phyloP scores from a whole-genome alignment of 2,888 invertebrate species.

The Drosophila rubida region DNA sequence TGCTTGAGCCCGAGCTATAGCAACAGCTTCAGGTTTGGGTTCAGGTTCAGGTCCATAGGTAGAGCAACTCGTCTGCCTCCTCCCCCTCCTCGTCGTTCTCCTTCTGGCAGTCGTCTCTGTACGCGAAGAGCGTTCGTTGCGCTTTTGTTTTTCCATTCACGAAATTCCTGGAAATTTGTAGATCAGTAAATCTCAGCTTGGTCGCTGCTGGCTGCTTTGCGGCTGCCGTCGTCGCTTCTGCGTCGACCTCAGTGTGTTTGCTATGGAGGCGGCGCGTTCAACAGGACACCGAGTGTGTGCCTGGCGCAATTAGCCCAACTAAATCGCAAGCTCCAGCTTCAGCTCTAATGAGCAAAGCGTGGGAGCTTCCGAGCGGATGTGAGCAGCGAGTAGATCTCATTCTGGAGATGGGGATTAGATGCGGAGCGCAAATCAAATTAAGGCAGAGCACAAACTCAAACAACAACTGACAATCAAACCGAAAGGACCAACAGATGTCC shows the following conservation, averaged over 20 bases:
- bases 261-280: conserved; percentile 62
- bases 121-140: conserved; percentile 56
- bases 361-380: conserved; percentile 70
- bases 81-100: conserved; percentile 5
- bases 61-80: conserved; percentile 50
- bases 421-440: conserved; percentile 22
- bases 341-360: conserved; percentile 54
- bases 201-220: conserved; percentile 24
- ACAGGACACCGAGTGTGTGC: conserved; percentile 29
- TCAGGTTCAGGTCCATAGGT: conserved; percentile 65
- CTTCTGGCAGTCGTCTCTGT: conserved; percentile 18
- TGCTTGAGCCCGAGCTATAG: conserved; percentile 36
- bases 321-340: conserved; percentile 21
- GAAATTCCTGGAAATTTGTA: conserved; percentile 77
- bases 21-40: conserved; percentile 45
- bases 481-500: conserved; percentile 58
- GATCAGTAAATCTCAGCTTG: conserved; percentile 76
- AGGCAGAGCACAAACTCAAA: conserved; percentile 9
- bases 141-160: conserved; percentile 81
- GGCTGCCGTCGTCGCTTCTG: conserved; percentile 23
- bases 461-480: conserved; percentile 6
- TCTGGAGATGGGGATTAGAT: conserved; percentile 35
- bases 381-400: background rate
- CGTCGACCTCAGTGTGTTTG: conserved; percentile 52
- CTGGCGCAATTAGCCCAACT: conserved; percentile 62